These are phyloP conservation scores for Oncorhynchus clarkii DNA, from an alignment of 2,113 vertebrate species.

Conservation along the genomic window DNA sequence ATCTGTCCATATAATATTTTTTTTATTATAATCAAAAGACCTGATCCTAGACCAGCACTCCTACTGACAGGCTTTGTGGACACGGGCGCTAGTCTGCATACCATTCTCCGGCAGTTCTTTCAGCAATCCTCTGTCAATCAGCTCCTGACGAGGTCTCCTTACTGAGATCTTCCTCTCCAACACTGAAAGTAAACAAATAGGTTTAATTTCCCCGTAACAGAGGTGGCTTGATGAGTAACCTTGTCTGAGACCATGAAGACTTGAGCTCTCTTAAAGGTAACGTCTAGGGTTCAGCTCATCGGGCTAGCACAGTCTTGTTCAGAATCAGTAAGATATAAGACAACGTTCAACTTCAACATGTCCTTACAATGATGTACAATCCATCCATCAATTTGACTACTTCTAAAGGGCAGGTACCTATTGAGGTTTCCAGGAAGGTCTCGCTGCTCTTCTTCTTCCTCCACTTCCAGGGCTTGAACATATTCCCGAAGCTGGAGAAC, in stretches of 20 bases:
- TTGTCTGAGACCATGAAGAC: neutral
- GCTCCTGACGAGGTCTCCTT: slow-evolving; percentile 88
- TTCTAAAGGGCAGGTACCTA: slow-evolving; percentile 70
- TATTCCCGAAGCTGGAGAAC: slow-evolving; percentile 87
- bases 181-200: slow-evolving; percentile 65
- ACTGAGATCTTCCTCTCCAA: slow-evolving; percentile 95
- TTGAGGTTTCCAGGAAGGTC: slow-evolving; percentile 91
- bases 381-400: neutral
- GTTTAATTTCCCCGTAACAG: no score
- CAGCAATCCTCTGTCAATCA: slow-evolving; percentile 90
- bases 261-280: no score
- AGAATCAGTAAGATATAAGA: no score
- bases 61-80: no score
- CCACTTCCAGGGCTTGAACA: slow-evolving; percentile 99
- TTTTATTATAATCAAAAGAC: neutral
- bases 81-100: slow-evolving; percentile 53
- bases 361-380: no score
- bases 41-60: neutral
- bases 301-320: no score
- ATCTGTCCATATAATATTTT: no score
- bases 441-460: slow-evolving; percentile 95
- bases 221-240: neutral
- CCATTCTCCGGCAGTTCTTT: slow-evolving; percentile 89
- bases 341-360: no score
- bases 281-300: no score